These are phyloP conservation scores for Oreochromis mossambicus DNA, from an alignment of 2,797 vertebrate species.

Conservation along the genomic window DNA sequence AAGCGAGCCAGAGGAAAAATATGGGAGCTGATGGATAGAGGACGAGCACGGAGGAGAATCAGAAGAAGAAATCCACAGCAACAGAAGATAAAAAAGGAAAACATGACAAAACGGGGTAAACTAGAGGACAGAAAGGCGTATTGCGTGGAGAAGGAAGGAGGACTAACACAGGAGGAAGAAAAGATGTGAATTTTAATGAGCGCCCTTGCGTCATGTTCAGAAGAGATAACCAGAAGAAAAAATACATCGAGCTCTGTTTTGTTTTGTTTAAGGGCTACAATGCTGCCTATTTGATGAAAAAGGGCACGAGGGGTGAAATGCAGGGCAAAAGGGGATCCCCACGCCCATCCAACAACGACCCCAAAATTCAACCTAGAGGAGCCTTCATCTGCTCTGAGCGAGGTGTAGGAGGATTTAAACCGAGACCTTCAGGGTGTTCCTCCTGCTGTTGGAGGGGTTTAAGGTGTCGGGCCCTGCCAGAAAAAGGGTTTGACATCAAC, in stretches of 20 bases:
- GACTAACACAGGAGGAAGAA: not conserved
- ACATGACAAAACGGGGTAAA: not conserved
- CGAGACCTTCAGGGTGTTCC: not conserved
- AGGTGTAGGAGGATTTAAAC: not conserved
- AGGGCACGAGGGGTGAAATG: not conserved
- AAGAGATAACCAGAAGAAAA: not conserved
- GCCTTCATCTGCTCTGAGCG: not conserved
- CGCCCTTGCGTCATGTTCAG: not conserved
- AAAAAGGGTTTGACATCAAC: not conserved
- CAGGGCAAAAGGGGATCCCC: not conserved
- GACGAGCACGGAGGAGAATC: not conserved
- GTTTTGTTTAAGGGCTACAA: not conserved
- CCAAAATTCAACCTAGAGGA: not conserved
- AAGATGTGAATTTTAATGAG: not conserved
- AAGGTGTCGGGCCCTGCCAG: not conserved
- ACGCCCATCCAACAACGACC: not conserved
- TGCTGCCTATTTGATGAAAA: not conserved
- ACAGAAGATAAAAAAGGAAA: not conserved
- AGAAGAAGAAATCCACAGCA: not conserved
- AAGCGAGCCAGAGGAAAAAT: not conserved
- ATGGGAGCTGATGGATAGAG: not conserved
- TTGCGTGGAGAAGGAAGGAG: not conserved
- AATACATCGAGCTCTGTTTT: not conserved
- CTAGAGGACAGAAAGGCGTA: not conserved
- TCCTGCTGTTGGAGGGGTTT: not conserved